Evolutionary conservation across 2,113 vertebrate species (phyloP).

Genomic region (Lepus timidus): DNA sequence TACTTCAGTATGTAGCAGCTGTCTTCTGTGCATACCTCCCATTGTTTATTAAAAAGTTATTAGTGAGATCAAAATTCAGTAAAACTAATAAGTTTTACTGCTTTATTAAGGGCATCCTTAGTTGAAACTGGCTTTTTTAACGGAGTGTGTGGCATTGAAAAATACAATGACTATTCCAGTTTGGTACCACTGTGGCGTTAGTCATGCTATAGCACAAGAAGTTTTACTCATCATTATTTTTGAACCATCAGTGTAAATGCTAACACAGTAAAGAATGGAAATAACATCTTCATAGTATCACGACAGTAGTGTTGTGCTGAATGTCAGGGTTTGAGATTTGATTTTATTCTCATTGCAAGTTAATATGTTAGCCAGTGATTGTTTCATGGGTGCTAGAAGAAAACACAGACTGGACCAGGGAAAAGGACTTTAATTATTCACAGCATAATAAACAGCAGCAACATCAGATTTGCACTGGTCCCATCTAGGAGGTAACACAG

Average conservation of each 20-base stretch:
- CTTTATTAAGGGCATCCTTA: conserved; percentile 38
- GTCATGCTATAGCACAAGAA: background rate
- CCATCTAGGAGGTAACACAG: background rate
- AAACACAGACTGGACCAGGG: conserved; percentile 6
- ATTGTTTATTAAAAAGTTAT: conserved; percentile 49
- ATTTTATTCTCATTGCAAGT: conserved; percentile 31
- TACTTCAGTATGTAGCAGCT: conserved; percentile 34
- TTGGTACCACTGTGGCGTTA: background rate
- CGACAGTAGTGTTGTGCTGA: background rate
- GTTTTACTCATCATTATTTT: conserved; percentile 38
- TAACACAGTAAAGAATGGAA: conserved; percentile 27
- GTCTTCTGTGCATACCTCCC: conserved; percentile 23
- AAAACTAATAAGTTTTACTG: conserved; percentile 21
- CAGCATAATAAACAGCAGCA: conserved; percentile 2
- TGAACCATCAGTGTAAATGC: background rate
- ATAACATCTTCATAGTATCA: background rate
- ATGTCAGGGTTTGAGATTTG: conserved; percentile 13
- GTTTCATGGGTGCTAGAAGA: conserved; percentile 27
- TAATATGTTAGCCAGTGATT: conserved; percentile 8
- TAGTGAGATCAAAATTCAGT: conserved; percentile 28
- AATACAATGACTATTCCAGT: conserved; percentile 1
- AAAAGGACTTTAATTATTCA: background rate
- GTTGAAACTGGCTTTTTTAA: background rate
- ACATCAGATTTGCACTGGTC: conserved; percentile 29
- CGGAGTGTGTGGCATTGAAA: background rate